These are phyloP conservation scores for Rhagonycha lutea DNA, from an alignment of 2,888 invertebrate genomes.

Conservation along the genomic window DNA sequence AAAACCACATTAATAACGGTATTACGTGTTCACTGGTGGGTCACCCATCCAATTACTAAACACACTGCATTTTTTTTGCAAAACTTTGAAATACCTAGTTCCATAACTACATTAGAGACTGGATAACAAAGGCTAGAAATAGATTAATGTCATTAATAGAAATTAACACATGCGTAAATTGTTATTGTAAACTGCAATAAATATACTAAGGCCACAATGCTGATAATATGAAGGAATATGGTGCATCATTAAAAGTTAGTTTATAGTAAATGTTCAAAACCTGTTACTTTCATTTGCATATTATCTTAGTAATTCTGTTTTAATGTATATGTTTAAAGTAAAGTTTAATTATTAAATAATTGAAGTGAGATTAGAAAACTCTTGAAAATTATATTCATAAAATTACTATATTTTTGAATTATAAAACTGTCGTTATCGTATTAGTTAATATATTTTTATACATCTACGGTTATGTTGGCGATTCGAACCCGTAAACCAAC, in stretches of 20 bases:
- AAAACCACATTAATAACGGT: no score
- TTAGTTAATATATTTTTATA: no score
- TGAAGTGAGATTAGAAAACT: not conserved
- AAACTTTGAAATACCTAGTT: no score
- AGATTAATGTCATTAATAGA: not conserved
- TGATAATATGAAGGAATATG: not conserved
- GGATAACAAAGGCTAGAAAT: not conserved
- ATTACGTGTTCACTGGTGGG: no score
- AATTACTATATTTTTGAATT: not conserved
- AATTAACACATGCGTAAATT: not conserved
- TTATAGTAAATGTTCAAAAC: not conserved
- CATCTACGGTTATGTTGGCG: not conserved
- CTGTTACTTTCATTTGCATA: not conserved
- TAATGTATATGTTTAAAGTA: not conserved
- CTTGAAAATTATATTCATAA: not conserved
- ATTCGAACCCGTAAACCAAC: not conserved
- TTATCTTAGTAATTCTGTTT: not conserved
- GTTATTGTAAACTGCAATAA: not conserved
- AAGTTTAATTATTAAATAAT: not conserved
- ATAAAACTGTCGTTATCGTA: no score
- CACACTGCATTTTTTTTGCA: no score
- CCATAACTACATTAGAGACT: no score
- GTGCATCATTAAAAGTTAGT: not conserved
- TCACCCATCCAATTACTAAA: no score
- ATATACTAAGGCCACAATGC: not conserved